phyloP scores from a whole-genome alignment of 2,113 vertebrate genomes.

The Python bivittatus region DNA sequence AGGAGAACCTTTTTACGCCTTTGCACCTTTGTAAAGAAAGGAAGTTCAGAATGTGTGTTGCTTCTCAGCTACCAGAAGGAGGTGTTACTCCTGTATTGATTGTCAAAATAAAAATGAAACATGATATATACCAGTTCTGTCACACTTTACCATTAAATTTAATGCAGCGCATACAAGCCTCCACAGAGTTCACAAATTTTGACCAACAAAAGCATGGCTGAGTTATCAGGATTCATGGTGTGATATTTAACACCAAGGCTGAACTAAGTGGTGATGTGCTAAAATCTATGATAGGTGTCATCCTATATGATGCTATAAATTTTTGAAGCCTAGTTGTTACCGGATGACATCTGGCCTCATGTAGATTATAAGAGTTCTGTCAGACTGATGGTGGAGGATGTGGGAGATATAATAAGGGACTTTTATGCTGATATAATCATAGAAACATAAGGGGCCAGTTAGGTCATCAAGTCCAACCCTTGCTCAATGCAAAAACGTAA shows the following conservation, averaged over 20 bases:
- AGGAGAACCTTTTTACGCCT: neutral
- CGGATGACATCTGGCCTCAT: neutral
- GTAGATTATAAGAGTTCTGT: neutral
- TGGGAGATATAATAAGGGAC: neutral
- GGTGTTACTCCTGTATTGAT: neutral
- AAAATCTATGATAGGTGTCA: neutral
- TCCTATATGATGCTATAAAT: neutral
- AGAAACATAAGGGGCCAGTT: neutral
- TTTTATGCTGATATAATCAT: neutral
- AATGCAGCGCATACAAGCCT: neutral
- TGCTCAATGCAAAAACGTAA: neutral
- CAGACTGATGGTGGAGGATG: neutral
- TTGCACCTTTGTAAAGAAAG: slow-evolving; percentile 7
- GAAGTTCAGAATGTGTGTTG: neutral
- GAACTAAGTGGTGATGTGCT: neutral
- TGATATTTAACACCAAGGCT: neutral
- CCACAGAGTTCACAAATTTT: neutral
- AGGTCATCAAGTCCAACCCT: neutral
- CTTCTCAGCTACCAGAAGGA: neutral
- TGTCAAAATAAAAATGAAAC: neutral
- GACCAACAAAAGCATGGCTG: neutral
- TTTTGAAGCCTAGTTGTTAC: neutral
- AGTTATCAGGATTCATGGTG: neutral
- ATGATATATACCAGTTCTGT: neutral
- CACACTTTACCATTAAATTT: neutral